Evolutionary conservation across 2,888 invertebrate genomes (phyloP).

Genomic region (Lepidochitona cinerea): DNA sequence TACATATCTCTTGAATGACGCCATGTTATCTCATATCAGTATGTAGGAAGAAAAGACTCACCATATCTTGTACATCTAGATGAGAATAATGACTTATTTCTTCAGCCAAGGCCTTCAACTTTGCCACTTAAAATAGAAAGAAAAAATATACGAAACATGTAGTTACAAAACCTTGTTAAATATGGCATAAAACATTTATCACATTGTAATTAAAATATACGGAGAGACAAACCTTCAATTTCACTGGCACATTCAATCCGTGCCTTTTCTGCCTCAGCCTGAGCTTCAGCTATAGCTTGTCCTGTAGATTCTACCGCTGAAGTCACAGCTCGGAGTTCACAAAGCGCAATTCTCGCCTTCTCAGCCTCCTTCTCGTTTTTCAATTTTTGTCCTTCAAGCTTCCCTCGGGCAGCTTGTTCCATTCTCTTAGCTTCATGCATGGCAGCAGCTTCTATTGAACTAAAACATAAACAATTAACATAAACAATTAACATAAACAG

Average conservation of each 20-base stretch:
- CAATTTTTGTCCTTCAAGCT: conserved; percentile 62
- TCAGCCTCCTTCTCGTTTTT: conserved; percentile 60
- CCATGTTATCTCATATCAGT: too few relatives aligned
- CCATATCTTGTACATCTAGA: conserved; percentile 48
- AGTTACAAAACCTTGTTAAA: too few relatives aligned
- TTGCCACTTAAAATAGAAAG: conserved; percentile 46
- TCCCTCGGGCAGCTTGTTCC: conserved; percentile 61
- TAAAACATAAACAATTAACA: conserved; percentile 13
- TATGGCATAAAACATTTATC: too few relatives aligned
- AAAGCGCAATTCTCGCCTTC: conserved; percentile 52
- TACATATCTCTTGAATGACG: too few relatives aligned
- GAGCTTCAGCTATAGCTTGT: conserved; percentile 64
- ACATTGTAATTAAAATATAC: too few relatives aligned
- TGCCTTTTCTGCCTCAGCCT: conserved; percentile 59
- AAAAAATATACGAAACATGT: too few relatives aligned
- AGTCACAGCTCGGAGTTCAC: conserved; percentile 53
- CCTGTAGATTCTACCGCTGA: conserved; percentile 63
- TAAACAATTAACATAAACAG: too few relatives aligned
- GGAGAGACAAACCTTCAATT: conserved; percentile 59
- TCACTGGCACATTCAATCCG: conserved; percentile 62
- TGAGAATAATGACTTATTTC: conserved; percentile 55
- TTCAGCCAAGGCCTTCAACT: conserved; percentile 51
- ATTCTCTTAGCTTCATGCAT: conserved; percentile 59
- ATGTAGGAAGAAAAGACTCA: conserved; percentile 31
- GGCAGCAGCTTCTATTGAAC: conserved; percentile 62